Base-by-base conservation (phyloP, 2,113 vertebrate genomes). In the Chlorodrepanis virens region DNA sequence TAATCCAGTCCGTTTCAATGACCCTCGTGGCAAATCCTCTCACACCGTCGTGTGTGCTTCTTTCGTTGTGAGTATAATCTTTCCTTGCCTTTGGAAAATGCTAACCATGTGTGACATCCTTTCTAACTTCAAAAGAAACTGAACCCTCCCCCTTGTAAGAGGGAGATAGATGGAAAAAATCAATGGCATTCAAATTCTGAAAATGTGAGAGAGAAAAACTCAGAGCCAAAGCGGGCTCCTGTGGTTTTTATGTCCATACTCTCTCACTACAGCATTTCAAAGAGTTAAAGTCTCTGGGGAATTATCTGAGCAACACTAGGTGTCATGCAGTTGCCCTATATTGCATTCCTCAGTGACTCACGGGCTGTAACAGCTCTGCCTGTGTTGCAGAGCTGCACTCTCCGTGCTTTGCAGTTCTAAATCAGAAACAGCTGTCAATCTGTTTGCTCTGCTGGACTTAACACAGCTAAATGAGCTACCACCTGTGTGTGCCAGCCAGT, bases 21-120 rank as follows among this genome's bases (percentile, higher is more conserved):
- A 78, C 64, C 86, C 68, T 71, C 6, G 1, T 33, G 6, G 94
- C 90, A 95, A 94, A 94, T 93, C 64, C 79, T 95, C 94, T 93
- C 92, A 42, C 83, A 40, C 90, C 79, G 14, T 21, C 21, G 0
- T 15, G 27, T 37, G 31, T 28, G 65, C 91, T 82, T 44, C 94
- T 87, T 63, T 78, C 1, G 0, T 17, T 39, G 72, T 67, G 56
- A 91, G 92, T 89, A 88, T 96, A 93, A 78, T 60, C 91, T 95
- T 96, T 93, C 96, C 82, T 93, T 50, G 1, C 82, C 74, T 94
- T 95, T 6, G 77, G 94, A 94, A 95, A 91, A 87, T 97, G 93
- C 90, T 90, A 95, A 79, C 88, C 69, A 70, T 3, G 1, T 60
- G 28, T 75, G 88, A 87, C 83, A 88, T 72, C 76, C 60, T 89